A percentile compares a stretch with the other conserved stretches of the same genome.
Evolutionary conservation across 2,888 invertebrate species (phyloP).

Genomic region (Cheilosia grossa): DNA sequence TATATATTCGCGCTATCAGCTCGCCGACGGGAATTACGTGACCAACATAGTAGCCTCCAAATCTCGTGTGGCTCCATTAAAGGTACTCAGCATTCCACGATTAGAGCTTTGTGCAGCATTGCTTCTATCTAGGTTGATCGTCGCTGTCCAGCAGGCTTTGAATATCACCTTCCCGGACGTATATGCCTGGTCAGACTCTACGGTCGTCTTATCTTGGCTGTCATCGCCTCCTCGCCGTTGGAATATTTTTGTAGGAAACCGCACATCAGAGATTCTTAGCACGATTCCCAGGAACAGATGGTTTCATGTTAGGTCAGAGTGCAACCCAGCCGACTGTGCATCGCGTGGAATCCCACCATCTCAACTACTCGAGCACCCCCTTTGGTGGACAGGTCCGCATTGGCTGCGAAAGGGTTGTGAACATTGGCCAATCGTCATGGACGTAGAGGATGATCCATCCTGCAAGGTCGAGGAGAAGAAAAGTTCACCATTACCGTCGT

Average conservation of each 20-base stretch:
- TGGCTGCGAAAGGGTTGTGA: background rate
- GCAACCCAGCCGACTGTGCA: background rate
- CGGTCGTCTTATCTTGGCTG: background rate
- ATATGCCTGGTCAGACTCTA: conserved; percentile 8
- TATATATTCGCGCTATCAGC: no score
- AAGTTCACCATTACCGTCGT: no score
- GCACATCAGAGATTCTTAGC: background rate
- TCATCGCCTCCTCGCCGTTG: background rate
- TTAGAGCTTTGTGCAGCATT: conserved; percentile 11
- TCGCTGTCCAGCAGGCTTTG: background rate
- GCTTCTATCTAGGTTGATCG: background rate
- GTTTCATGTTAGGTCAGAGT: background rate
- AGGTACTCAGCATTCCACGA: conserved; percentile 14
- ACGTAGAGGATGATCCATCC: background rate
- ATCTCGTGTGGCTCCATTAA: conserved; percentile 3
- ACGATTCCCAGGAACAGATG: background rate
- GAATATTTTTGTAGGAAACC: conserved; percentile 4
- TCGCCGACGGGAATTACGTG: no score
- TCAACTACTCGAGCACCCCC: background rate
- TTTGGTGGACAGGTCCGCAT: conserved; percentile 21
- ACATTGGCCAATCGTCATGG: background rate
- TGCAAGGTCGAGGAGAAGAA: conserved; percentile 2
- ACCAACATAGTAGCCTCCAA: no score
- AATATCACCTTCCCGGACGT: conserved; percentile 7
- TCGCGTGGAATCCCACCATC: conserved; percentile 9